Base-by-base conservation (phyloP, 2,888 invertebrate species). In the Anodontia alba region DNA sequence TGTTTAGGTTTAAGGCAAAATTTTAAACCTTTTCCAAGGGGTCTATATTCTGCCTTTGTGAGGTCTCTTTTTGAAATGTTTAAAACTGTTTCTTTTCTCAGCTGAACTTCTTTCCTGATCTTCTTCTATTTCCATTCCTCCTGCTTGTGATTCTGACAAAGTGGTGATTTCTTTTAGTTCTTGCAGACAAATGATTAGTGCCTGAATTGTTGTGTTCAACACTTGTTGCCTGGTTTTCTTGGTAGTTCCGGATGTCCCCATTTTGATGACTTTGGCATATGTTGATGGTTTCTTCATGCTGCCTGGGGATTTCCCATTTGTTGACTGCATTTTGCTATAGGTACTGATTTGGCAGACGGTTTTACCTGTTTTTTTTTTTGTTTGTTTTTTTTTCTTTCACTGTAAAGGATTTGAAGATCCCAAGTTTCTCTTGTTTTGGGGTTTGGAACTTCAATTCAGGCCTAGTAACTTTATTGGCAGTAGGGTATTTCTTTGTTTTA, bases 101-200 rank as follows among this genome's bases (percentile, higher is more conserved):
- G 15, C n/a, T 69, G 57, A 23, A 76, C 42, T 51, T 76, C 33
- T 33, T 42, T 33, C n/a, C 20, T 33, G 20, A 46, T 67, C 33
- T 76, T 75, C 57, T 70, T 76, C n/a, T 76, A 23, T 57, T 70
- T 76, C 76, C 70, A 70, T 54, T 42, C 26, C 57, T 70, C 10
- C 29, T 26, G 43, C 8, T 57, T 62, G 2, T 57, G n/a, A 57
- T 70, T 70, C 76, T 36, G 42, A 76, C 31, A 31, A 70, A 76
- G 33, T 46, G 66, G 20, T 49, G 0, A n/a, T 74, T 66, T 67
- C 49, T 66, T 66, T 73, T 57, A 57, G 57, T 29, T 54, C 12
- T 36, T 72, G 51, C 1, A 72, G 54, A 31, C 49, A 49, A 29
- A 10, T 49, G 51, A 70, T 43, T 0, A 54, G 72, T 38, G 17